phyloP scores from a whole-genome alignment of 2,888 invertebrate species.

The Reticulitermes lucifugus region DNA sequence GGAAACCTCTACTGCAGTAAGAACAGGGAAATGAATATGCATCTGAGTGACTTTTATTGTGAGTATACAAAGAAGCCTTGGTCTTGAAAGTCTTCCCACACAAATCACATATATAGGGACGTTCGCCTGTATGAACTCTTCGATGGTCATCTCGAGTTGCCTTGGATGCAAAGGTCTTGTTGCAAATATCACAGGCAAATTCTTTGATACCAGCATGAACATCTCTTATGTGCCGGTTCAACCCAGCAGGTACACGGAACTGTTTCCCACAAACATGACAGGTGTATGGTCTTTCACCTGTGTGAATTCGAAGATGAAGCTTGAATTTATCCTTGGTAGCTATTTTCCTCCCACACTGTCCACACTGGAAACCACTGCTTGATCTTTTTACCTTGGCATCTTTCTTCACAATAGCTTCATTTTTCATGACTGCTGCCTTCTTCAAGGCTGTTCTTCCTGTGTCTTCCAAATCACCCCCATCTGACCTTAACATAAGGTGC shows the following conservation, averaged over 20 bases:
- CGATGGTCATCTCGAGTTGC: constrained; percentile 63
- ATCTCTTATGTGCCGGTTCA: constrained; percentile 67
- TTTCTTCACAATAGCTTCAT: neutral
- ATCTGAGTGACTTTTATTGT: constrained; percentile 65
- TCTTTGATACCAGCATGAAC: constrained; percentile 66
- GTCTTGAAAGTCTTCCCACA: constrained; percentile 72
- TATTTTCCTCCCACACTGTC: constrained; percentile 40
- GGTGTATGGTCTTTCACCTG: constrained; percentile 73
- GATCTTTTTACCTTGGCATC: neutral
- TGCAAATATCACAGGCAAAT: constrained; percentile 66
- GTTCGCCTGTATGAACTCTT: constrained; percentile 60
- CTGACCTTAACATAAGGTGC: neutral
- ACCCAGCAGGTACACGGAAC: constrained; percentile 72
- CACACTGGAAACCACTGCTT: neutral
- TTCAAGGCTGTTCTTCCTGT: neutral
- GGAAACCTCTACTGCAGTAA: constrained; percentile 65
- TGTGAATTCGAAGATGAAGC: constrained; percentile 65
- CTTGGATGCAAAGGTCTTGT: constrained; percentile 65
- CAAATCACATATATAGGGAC: constrained; percentile 63
- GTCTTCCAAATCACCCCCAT: neutral
- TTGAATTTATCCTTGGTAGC: constrained; percentile 6
- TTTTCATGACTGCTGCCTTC: constrained; percentile 21
- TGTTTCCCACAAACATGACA: constrained; percentile 76
- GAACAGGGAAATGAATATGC: constrained; percentile 60
- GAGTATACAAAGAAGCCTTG: constrained; percentile 73